Evolutionary conservation across 2,797 vertebrate genomes (phyloP), one percentile per base, ranked within the genome.

Genomic region (Varecia variegata): DNA sequence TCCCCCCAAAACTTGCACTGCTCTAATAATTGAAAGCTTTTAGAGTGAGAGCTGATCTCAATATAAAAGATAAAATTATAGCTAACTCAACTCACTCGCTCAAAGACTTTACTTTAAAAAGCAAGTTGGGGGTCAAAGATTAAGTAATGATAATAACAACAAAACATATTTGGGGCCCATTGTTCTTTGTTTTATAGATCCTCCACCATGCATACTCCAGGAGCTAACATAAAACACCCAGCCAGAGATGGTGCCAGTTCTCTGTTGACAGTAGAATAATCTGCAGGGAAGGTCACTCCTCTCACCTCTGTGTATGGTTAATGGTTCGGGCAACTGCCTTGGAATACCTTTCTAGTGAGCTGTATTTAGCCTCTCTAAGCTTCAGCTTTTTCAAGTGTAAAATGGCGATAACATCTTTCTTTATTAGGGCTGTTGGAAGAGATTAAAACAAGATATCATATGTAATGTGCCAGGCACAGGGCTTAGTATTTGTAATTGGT

Each of bases 91-190:
- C 27, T 74, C 25, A 71, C 2, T 50, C 32, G 84, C 23, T 20
- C 38, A n/a, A 88, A 52, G 30, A 77, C 7, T 43, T 94, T 8
- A 80, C 32, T 82, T 95, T n/a, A 68, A 86, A 90, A 89, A 50
- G 15, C 38, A 84, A 76, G 52, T 65, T 62, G 47, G 5, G 50
- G 30, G 5, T 35, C 67, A 15, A 52, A 93, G 30, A 77, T 50
- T 50, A 82, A 87, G 25, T 38, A 18, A 58, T n/a, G 56, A 20
- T 62, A 65, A 17, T 18, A n/a, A 43, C 10, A 45, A 27, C 30
- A 21, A 70, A 43, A 47, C 6, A 54, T 1, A 30, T 25, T 23
- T 43, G 62, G 27, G 23, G 23, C 3, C n/a, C 38, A 27, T 47
- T 93, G 20, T 81, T 18, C 27, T 43, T 45, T 60, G 12, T 45